phyloP scores from a whole-genome alignment of 2,797 vertebrate genomes.

The Phaenicophaeus curvirostris region DNA sequence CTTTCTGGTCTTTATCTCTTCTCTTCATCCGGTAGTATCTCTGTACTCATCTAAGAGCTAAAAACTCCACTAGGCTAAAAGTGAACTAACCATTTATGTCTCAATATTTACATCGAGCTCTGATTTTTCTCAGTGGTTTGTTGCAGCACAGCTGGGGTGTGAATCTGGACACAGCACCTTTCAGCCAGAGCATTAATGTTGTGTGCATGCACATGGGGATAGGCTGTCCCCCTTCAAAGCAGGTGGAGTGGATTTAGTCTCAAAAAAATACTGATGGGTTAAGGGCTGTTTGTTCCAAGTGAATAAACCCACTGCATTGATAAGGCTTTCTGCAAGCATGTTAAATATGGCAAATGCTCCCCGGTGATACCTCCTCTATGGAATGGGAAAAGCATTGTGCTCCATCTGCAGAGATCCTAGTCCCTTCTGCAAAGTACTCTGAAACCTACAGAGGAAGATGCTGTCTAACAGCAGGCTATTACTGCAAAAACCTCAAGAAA shows the following conservation, averaged over 20 bases:
- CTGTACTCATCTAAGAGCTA: not conserved
- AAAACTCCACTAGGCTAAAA: not conserved
- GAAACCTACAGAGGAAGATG: not conserved
- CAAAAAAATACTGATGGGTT: not conserved
- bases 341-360: not conserved
- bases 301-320: not conserved
- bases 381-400: not conserved
- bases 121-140: not conserved
- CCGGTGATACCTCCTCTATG: not conserved
- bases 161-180: not conserved
- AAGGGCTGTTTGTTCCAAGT: not conserved
- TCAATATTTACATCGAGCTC: not conserved
- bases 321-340: not conserved
- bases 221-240: rapidly evolving
- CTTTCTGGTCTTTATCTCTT: not conserved
- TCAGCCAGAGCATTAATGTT: not conserved
- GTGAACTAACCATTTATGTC: not conserved
- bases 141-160: not conserved
- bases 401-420: not conserved
- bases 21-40: not conserved
- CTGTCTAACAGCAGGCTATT: not conserved
- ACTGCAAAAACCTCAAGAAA: not conserved
- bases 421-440: not conserved
- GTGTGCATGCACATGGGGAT: rapidly evolving
- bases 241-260: not conserved